Base-by-base conservation (phyloP, 2,888 invertebrate genomes). In the Allacma fusca region DNA sequence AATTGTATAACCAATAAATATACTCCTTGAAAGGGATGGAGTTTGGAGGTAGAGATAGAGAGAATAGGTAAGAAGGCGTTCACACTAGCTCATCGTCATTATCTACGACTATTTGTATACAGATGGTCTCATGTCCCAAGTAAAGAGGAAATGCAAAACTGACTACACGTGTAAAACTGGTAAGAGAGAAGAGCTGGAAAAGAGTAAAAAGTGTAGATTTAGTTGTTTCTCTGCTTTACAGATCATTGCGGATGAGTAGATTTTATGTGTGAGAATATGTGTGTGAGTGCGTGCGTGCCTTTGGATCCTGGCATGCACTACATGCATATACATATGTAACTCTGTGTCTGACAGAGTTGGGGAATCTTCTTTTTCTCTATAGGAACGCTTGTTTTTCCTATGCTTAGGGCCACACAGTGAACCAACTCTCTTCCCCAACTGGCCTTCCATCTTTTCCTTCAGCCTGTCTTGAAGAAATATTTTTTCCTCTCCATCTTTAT, bases 361-460 rank as follows among this genome's bases (percentile, higher is more conserved):
- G 34, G 9, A 34, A n/a, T n/a, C n/a, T n/a, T 34, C 34, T 34
- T 34, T 34, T 34, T 34, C 34, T 34, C 34, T 34, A 34, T 34
- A 34, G 34, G 4, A 34, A 34, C 4, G 34, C 5, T n/a, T n/a
- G n/a, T n/a, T 9, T 34, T 34, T 34, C 4, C 5, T 4, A 34
- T 34, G 34, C 34, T 4, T 34, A 34, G 34, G 34, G 34, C 34
- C 34, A 34, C 34, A 34, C 34, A 34, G n/a, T n/a, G n/a, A n/a
- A 7, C 34, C 34, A 34, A 34, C 34, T 34, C 34, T 50, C 50
- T 50, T 50, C 50, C 12, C 7, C 43, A 28, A 71, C 1, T 57
- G n/a, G 57, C 26, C 67, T 67, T 67, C 67, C 67, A 71, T 71
- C 28, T 71, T 50, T 28, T 57, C 71, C 50, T 28, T 57, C 29